Conservation (phyloP, 2,113 vertebrate genomes). For the Kobus ellipsiprymnus region DNA sequence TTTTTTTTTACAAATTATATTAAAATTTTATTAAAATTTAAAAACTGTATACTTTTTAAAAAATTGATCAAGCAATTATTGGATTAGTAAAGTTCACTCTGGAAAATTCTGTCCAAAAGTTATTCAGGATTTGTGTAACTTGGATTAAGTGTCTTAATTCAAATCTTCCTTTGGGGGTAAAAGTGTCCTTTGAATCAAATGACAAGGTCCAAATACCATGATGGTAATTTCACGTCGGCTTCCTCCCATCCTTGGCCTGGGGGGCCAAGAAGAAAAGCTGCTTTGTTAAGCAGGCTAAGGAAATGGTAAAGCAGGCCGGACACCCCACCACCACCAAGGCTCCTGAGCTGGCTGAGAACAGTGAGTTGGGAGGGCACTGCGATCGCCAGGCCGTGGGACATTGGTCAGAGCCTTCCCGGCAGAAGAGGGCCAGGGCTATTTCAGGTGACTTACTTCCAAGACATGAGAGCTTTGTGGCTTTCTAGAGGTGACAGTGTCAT, state of each 20-base stretch:
- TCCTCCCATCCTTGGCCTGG: background rate
- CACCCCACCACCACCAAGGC: background rate
- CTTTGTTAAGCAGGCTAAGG: background rate
- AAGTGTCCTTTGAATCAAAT: background rate
- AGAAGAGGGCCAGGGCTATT: background rate
- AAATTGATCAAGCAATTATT: background rate
- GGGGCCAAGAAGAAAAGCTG: background rate
- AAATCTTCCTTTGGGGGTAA: background rate
- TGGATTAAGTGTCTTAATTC: background rate
- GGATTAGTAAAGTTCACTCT: background rate
- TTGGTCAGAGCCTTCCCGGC: background rate
- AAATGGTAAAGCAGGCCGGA: background rate
- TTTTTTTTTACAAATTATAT: background rate
- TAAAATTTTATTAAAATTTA: background rate
- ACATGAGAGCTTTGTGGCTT: background rate
- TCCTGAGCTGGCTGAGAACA: background rate
- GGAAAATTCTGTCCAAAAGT: background rate
- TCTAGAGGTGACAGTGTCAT: background rate
- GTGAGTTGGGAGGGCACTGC: rapidly evolving
- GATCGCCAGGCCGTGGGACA: background rate
- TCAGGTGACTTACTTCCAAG: background rate
- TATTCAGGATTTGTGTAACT: background rate
- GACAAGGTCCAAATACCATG: background rate
- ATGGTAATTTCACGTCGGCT: rapidly evolving
- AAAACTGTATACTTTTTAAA: background rate